A percentile compares a stretch with the other conserved stretches of the same genome.
Conservation (phyloP, 1,140 invertebrate species). For the Tribolium madens region DNA sequence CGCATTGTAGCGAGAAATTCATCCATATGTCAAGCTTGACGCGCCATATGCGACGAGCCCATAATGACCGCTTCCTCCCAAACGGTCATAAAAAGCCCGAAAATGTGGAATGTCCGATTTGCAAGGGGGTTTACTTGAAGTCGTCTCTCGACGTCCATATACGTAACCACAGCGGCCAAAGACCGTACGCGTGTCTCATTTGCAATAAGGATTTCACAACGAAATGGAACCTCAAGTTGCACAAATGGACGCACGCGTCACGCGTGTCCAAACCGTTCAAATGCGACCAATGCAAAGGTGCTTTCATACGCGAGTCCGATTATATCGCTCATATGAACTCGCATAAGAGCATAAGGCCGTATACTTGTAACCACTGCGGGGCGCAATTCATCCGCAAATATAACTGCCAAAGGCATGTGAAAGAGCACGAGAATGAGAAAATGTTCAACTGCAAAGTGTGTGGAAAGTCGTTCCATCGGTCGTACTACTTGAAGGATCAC, state of each 20-base stretch:
- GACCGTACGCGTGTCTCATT: constrained; percentile 82
- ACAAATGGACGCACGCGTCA: constrained; percentile 90
- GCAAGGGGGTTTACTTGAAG: constrained; percentile 82
- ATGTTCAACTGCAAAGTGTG: constrained; percentile 90
- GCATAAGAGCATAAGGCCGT: constrained; percentile 83
- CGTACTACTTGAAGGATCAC: constrained; percentile 90
- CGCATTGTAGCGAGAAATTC: constrained; percentile 86
- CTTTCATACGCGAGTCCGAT: constrained; percentile 83
- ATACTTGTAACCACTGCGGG: constrained; percentile 93
- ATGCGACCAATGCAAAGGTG: constrained; percentile 84
- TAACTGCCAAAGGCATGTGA: constrained; percentile 90
- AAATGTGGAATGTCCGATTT: constrained; percentile 84
- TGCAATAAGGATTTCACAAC: constrained; percentile 89
- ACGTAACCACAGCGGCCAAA: constrained; percentile 79
- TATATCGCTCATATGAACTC: constrained; percentile 87
- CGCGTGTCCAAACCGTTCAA: constrained; percentile 87
- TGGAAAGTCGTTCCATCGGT: constrained; percentile 86
- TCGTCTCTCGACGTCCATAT: constrained; percentile 85
- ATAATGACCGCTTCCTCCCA: constrained; percentile 81
- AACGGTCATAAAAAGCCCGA: constrained; percentile 71
- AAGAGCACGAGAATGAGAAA: constrained; percentile 91
- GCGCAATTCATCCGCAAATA: constrained; percentile 94
- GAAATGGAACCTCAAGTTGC: constrained; percentile 89
- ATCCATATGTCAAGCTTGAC: constrained; percentile 85
- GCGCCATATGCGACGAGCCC: constrained; percentile 83